Evolutionary conservation across 1,140 invertebrate genomes (phyloP).

Genomic region (Tribolium castaneum): DNA sequence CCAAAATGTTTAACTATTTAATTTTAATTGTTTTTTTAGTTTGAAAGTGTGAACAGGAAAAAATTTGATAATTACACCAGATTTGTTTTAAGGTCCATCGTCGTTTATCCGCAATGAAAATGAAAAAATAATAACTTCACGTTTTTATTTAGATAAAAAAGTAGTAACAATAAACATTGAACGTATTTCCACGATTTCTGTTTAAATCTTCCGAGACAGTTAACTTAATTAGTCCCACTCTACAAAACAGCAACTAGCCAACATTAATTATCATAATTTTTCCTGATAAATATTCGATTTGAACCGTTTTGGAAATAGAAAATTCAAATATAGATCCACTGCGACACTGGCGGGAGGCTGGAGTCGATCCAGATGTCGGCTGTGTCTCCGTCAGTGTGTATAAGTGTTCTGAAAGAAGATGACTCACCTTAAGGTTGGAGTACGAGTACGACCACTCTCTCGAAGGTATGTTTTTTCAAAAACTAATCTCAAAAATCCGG

Average conservation of each 20-base stretch:
- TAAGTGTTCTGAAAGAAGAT: constrained; percentile 58
- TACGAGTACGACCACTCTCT: constrained; percentile 68
- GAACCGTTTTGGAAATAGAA: not conserved
- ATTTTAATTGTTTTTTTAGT: no score
- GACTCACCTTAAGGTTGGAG: constrained; percentile 70
- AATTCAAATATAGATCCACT: constrained; percentile 35
- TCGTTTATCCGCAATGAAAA: no score
- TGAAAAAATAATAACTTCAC: no score
- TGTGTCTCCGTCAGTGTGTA: constrained; percentile 13
- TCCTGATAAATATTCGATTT: not conserved
- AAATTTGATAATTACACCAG: no score
- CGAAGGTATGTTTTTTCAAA: constrained; percentile 63
- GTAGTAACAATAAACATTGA: no score
- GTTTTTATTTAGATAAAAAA: no score
- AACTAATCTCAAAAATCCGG: not conserved
- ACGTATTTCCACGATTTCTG: no score
- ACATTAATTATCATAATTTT: not conserved
- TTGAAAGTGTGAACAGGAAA: no score
- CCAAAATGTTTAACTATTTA: no score
- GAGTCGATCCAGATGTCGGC: constrained; percentile 31
- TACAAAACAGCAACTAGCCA: not conserved
- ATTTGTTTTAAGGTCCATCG: no score
- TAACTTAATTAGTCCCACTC: not conserved
- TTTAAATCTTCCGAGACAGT: not conserved
- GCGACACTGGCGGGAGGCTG: constrained; percentile 33